phyloP scores from a whole-genome alignment of 1,140 invertebrate species.

The Ladona fulva region DNA sequence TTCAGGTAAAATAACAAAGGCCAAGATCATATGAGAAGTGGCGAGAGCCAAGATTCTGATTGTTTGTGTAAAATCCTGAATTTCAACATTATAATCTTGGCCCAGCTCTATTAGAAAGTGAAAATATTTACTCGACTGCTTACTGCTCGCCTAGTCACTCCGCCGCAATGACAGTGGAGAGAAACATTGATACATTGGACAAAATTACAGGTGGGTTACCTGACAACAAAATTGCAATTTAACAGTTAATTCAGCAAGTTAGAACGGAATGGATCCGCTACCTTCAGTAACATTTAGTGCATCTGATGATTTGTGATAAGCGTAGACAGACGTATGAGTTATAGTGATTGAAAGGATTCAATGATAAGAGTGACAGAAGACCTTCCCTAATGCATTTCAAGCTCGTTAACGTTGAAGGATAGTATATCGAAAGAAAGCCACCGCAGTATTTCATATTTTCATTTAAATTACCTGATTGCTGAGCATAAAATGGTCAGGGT shows the following conservation, averaged over 20 bases:
- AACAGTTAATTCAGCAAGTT: conserved; percentile 2
- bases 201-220: conserved; percentile 5
- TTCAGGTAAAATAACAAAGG: not conserved
- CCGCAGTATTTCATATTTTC: not conserved
- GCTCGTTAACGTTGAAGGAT: not conserved
- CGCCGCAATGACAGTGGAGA: conserved; percentile 6
- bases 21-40: not conserved
- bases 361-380: not conserved
- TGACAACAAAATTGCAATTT: conserved; percentile 7
- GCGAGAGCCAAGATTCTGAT: conserved; percentile 7
- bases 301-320: conserved; percentile 2
- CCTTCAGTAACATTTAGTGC: conserved; percentile 9
- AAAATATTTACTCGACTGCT: not conserved
- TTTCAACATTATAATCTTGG: not conserved
- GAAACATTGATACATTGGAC: conserved; percentile 4
- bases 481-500: not conserved
- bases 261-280: conserved; percentile 2
- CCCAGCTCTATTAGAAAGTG: conserved; percentile 4
- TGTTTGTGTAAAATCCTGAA: not conserved
- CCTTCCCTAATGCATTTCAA: not conserved
- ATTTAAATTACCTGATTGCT: not conserved
- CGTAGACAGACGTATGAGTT: not conserved
- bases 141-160: conserved; percentile 6
- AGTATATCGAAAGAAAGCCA: not conserved
- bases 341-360: not conserved